Evolutionary conservation across 2,113 vertebrate species (phyloP).

Genomic region (Festucalex cinctus): DNA sequence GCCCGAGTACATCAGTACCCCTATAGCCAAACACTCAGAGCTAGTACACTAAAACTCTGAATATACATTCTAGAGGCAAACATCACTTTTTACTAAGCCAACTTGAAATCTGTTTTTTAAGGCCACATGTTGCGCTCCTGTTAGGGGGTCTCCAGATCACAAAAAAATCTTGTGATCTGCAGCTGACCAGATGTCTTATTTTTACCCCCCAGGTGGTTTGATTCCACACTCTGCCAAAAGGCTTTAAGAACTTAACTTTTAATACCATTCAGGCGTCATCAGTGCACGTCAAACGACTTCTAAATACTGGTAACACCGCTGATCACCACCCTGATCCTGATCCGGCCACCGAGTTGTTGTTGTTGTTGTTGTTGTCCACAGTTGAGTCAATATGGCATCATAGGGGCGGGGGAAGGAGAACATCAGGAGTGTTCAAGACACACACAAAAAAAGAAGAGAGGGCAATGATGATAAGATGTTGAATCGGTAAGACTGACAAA

Average conservation of each 20-base stretch:
- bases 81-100: constrained; percentile 5
- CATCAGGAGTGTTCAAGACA: background rate
- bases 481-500: too few species aligned
- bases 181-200: constrained; percentile 36
- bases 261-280: constrained; percentile 46
- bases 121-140: constrained; percentile 31
- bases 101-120: background rate
- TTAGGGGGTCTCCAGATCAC: constrained; percentile 19
- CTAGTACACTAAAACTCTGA: background rate
- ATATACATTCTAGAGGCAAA: background rate
- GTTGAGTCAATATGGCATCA: background rate
- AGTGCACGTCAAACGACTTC: constrained; percentile 36
- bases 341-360: constrained; percentile 27
- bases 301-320: constrained; percentile 18
- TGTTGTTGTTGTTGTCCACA: constrained; percentile 34
- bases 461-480: too few species aligned
- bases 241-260: constrained; percentile 57
- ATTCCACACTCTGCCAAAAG: constrained; percentile 39
- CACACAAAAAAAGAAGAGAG: too few species aligned
- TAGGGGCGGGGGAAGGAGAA: too few species aligned
- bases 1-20: background rate
- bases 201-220: constrained; percentile 22
- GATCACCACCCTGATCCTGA: constrained; percentile 19
- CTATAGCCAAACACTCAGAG: background rate
- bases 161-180: constrained; percentile 20